These are phyloP conservation scores for Sclerodermus sp. DNA, from an alignment of 2,888 invertebrate species.

Conservation along the genomic window DNA sequence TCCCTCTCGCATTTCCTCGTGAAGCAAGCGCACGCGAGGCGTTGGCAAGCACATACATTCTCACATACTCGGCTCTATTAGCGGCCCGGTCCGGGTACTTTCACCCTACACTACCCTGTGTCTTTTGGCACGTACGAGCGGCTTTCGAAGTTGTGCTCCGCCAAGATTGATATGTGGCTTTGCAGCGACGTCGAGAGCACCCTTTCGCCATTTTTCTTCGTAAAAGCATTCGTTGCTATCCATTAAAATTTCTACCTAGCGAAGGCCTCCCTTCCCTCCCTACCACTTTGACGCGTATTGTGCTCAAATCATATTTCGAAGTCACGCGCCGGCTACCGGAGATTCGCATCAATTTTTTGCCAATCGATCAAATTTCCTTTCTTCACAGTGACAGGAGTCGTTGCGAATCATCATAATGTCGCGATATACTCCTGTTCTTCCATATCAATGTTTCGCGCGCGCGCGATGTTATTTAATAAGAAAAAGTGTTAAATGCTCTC, in stretches of 20 bases:
- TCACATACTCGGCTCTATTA: conserved; percentile 8
- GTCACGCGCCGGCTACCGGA: too few species aligned
- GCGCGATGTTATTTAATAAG: too few species aligned
- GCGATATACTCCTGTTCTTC: too few species aligned
- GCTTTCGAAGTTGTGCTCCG: conserved; percentile 5
- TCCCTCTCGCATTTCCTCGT: conserved; percentile 1
- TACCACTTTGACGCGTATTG: too few species aligned
- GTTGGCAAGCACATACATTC: background rate
- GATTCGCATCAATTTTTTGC: too few species aligned
- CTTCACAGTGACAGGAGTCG: too few species aligned
- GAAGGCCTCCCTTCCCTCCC: conserved; percentile 4
- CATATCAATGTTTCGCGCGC: too few species aligned
- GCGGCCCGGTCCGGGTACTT: conserved; percentile 4
- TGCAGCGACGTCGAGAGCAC: conserved; percentile 3
- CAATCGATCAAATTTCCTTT: too few species aligned
- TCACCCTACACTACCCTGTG: background rate
- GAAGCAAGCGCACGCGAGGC: background rate
- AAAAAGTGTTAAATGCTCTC: too few species aligned
- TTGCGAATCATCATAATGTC: too few species aligned
- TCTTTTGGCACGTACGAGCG: conserved; percentile 8
- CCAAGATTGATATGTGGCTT: conserved; percentile 24
- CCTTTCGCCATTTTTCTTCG: conserved; percentile 15
- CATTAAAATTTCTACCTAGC: conserved; percentile 21
- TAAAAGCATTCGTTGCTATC: conserved; percentile 25
- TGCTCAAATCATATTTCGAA: too few species aligned